Base-by-base conservation (phyloP, 1,140 invertebrate genomes). In the Drosophila leontia region DNA sequence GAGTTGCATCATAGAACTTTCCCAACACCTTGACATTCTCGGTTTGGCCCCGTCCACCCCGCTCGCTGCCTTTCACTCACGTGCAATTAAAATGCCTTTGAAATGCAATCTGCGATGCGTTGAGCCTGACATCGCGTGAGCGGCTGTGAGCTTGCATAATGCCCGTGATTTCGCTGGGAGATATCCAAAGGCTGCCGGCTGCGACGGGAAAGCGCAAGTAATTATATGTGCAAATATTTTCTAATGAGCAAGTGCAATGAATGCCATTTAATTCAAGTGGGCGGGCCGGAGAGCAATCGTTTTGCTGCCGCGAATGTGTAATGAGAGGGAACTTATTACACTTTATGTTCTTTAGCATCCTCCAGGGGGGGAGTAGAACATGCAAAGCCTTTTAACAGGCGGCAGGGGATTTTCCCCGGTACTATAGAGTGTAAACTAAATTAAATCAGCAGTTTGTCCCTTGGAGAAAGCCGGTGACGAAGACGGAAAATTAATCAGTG, bases 161-260 rank as follows among this genome's bases (percentile, higher is more conserved):
- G 51, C 50, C 53, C 45, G 44, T 62, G 55, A 63, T 67, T 67
- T 67, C 6, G 32, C 45, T 32, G 39, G 32, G 62, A 63, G 41
- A 60, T 61, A 44, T 75, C 35, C 13, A 35, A 13, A 34, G 9
- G 29, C 50, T 51, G 50, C 17, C 50, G 15, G 29, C 15, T 29
- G 23, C 12, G 26, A 29, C 42, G 15, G 57, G 44, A 51, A 61
- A 69, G 48, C 67, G 76, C 68, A 83, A 81, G 75, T 86, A 86
- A 86, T 82, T 86, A 80, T 80, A 84, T 84, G 74, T 86, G 82
- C 80, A 87, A 87, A 84, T 88, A 87, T 78, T 88, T 77, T 84
- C 80, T 87, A 87, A 87, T 88, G 80, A 87, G 84, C 80, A 70
- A 74, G 55, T 77, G 83, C 76, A 82, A 80, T 87, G 84, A 87